Evolutionary conservation across 2,113 vertebrate genomes (phyloP).

Genomic region (Hippocampus barbouri): DNA sequence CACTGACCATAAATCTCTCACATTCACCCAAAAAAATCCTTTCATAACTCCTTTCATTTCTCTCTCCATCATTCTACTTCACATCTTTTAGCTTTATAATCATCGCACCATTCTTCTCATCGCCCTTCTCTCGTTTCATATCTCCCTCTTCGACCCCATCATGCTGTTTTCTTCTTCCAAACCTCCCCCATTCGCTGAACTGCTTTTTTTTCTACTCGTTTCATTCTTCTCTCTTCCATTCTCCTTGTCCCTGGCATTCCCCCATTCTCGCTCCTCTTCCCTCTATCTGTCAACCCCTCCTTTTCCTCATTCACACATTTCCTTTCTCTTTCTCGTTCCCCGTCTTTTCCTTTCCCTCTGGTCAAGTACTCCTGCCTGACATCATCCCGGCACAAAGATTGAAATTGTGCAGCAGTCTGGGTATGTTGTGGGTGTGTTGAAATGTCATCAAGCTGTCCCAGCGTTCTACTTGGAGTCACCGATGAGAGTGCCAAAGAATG

Average conservation of each 20-base stretch:
- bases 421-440: background rate
- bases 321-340: background rate
- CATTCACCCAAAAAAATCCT: no score
- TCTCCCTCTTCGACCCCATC: no score
- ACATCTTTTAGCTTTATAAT: no score
- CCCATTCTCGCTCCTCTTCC: background rate
- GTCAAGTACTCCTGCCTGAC: background rate
- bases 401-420: background rate
- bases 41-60: no score
- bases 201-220: no score
- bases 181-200: no score
- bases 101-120: no score
- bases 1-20: no score
- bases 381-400: background rate
- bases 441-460: background rate
- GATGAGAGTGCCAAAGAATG: slow-evolving; percentile 6
- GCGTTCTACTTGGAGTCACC: slow-evolving; percentile 1
- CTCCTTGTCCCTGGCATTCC: background rate
- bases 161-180: no score
- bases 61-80: no score
- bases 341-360: background rate
- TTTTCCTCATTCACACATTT: background rate
- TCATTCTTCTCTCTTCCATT: no score
- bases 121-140: no score
- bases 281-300: background rate